Base-by-base conservation (phyloP, 92 coral and sea anemone genomes). In the Epizoanthus illoricatus region DNA sequence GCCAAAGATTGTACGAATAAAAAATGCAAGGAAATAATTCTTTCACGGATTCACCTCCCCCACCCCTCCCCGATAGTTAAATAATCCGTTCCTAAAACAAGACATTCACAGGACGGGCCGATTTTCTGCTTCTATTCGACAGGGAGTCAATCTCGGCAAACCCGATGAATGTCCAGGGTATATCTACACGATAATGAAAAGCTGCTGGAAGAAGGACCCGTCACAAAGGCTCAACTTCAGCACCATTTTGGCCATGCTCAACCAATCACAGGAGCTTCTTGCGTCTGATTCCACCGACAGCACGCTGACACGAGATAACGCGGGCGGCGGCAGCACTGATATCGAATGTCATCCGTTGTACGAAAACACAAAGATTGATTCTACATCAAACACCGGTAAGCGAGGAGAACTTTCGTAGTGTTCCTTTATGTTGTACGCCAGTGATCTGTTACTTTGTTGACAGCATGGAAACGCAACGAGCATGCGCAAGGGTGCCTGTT, bases 141-240 rank as follows among this genome's bases (percentile, higher is more conserved):
- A 96, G 99, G 98, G 98, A 7, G 98, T 93, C 65, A 88, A 91
- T 36, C 90, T 96, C 2, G 98, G 98, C 1, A 93, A 93, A 54
- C 99, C 99, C 0, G 98, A 93, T 10, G 97, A 96, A 63, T 96
- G 99, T 67, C 94, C 97, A 3, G 86, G 87, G 5, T 90, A 91
- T 69, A 88, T 96, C 73, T 96, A 96, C 84, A 86, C 90, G 60
- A 58, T 93, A 49, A 96, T 96, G 99, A 90, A 88, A 61, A 89
- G 61, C 75, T 93, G 98, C 62, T 96, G 99, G 99, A 86, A 86
- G 47, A 85, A 84, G 59, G 93, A 90, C 10, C 89, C 96, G 1
- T 75, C 89, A 28, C 93, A 91, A 61, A 79, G 99, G 40, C 99
- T 97, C 16, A 86, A 88, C 87, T 96, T 96, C 74, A 78, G 89